These are phyloP conservation scores for Chamaea fasciata DNA, from an alignment of 2,113 vertebrate genomes.

Conservation along the genomic window DNA sequence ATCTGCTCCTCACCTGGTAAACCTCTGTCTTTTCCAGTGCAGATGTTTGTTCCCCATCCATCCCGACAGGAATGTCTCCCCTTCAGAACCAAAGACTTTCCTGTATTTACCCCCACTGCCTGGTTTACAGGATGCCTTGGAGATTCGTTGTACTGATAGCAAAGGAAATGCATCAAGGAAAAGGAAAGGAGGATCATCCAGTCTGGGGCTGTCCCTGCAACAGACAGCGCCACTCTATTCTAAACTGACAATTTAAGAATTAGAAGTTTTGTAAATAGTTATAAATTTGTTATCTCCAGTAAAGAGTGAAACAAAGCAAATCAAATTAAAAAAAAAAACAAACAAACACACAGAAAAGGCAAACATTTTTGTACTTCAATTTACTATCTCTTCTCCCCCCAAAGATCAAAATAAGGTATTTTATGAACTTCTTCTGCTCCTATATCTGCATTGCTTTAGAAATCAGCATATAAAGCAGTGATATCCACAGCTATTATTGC, in stretches of 20 bases:
- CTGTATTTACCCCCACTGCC: not conserved
- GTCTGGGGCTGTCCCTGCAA: not conserved
- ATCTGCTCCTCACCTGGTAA: not conserved
- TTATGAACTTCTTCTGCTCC: not conserved
- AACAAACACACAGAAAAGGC: not conserved
- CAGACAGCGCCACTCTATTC: not conserved
- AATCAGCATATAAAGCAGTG: not conserved
- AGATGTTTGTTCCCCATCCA: not conserved
- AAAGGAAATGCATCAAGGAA: not conserved
- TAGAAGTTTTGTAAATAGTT: not conserved
- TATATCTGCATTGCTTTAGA: not conserved
- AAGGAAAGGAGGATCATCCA: not conserved
- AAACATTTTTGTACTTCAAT: not conserved
- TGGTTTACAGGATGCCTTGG: not conserved
- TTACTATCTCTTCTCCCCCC: not conserved
- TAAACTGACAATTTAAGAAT: not conserved
- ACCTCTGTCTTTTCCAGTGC: not conserved
- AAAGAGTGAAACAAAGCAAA: not conserved
- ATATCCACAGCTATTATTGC: not conserved
- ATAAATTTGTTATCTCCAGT: not conserved
- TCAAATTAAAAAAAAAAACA: rapidly evolving
- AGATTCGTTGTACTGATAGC: rapidly evolving
- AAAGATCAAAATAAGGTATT: not conserved
- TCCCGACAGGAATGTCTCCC: not conserved
- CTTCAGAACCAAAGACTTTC: not conserved